Percentiles rank a stretch among this genome's conserved stretches.
phyloP scores from a whole-genome alignment of 1,140 invertebrate genomes.

The Sesamia nonagrioides region DNA sequence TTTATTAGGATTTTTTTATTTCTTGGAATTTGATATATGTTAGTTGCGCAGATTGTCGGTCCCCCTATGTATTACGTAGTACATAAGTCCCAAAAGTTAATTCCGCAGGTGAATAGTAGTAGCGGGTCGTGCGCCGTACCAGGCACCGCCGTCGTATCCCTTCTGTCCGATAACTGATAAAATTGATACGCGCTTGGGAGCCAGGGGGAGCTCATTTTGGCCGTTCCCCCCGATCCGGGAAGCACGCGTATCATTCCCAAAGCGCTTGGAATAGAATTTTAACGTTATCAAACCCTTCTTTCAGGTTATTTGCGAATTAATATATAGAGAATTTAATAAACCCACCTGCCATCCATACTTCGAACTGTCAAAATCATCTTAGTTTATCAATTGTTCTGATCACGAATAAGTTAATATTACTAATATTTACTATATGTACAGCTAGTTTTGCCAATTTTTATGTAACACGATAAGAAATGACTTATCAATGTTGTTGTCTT shows the following conservation, averaged over 20 bases:
- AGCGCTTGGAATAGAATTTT: slow-evolving; percentile 1
- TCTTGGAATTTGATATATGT: slow-evolving; percentile 5
- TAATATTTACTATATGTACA: slow-evolving; percentile 40
- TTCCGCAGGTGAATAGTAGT: slow-evolving; percentile 50
- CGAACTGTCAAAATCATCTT: slow-evolving; percentile 79
- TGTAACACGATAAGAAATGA: slow-evolving; percentile 73
- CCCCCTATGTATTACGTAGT: slow-evolving; percentile 43
- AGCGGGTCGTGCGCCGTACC: slow-evolving; percentile 66
- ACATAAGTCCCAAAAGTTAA: slow-evolving; percentile 47
- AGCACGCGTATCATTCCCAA: slow-evolving; percentile 41
- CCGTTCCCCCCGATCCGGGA: slow-evolving; percentile 49
- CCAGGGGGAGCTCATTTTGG: slow-evolving; percentile 60
- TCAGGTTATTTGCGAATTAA: slow-evolving; percentile 37
- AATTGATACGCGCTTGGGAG: slow-evolving; percentile 70
- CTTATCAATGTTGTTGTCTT: slow-evolving; percentile 81
- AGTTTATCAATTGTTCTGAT: slow-evolving; percentile 36
- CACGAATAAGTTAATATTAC: slow-evolving; percentile 16
- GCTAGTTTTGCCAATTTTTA: slow-evolving; percentile 67
- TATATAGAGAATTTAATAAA: slow-evolving; percentile 56
- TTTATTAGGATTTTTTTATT: too few relatives aligned
- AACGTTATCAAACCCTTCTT: slow-evolving; percentile 27
- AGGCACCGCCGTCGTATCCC: slow-evolving; percentile 69
- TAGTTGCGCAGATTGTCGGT: slow-evolving; percentile 5
- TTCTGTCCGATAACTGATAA: slow-evolving; percentile 69
- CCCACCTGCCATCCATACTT: slow-evolving; percentile 82